Conservation (phyloP, 2,888 invertebrate species). For the Iselma pallidipennis region DNA sequence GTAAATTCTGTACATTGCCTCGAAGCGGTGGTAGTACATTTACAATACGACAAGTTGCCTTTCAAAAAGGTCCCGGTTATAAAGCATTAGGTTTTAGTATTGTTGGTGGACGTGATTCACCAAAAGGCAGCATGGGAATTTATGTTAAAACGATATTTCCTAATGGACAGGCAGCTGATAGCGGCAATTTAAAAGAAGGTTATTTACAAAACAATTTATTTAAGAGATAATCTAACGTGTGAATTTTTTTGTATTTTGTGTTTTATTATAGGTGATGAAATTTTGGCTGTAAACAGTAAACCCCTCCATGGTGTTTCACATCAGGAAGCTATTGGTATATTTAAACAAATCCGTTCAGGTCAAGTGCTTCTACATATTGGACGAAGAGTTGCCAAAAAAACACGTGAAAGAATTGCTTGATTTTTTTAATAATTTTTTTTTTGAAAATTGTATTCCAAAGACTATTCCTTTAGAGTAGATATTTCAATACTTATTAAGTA, state of each 20-base stretch:
- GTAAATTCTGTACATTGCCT: conserved; percentile 64
- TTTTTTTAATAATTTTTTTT: conserved; percentile 30
- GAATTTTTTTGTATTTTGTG: no score
- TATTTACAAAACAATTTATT: no score
- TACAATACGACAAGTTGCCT: conserved; percentile 58
- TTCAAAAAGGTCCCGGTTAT: conserved; percentile 81
- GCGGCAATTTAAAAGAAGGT: conserved; percentile 85
- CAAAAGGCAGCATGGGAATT: conserved; percentile 86
- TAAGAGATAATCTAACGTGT: no score
- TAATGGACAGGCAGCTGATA: conserved; percentile 83
- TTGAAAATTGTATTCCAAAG: conserved; percentile 42
- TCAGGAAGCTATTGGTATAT: conserved; percentile 77
- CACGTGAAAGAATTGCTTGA: conserved; percentile 46
- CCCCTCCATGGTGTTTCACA: conserved; percentile 76
- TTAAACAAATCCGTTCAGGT: conserved; percentile 77
- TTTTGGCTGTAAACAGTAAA: conserved; percentile 79
- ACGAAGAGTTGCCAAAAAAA: conserved; percentile 56
- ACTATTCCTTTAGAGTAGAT: conserved; percentile 29
- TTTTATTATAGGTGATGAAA: conserved; percentile 72
- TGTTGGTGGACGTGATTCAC: conserved; percentile 86
- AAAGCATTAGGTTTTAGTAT: conserved; percentile 90
- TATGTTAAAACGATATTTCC: conserved; percentile 88
- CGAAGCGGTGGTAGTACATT: conserved; percentile 61
- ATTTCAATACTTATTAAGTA: conserved; percentile 24
- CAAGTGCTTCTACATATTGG: conserved; percentile 75